Evolutionary conservation across 2,888 invertebrate species (phyloP).

Genomic region (Scaptomyza parva): DNA sequence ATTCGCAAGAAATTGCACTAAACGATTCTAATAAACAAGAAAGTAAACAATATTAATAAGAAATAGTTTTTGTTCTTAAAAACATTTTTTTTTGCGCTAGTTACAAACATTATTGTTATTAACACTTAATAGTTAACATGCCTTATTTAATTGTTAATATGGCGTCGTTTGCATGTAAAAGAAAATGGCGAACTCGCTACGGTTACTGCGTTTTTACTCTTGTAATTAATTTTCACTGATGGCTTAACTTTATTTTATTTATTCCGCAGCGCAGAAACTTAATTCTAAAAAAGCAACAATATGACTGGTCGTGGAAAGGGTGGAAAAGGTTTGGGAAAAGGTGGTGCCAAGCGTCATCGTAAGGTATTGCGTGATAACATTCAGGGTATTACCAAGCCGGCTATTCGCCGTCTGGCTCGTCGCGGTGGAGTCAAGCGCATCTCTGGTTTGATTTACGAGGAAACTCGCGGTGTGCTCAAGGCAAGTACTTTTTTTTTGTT

Average conservation of each 20-base stretch:
- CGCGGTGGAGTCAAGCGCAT: slow-evolving; percentile 90
- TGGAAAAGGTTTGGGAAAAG: slow-evolving; percentile 91
- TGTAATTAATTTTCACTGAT: slow-evolving; percentile 1
- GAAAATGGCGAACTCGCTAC: slow-evolving; percentile 43
- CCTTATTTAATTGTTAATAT: slow-evolving; percentile 3
- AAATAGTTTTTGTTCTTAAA: neutral
- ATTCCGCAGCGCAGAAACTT: slow-evolving; percentile 18
- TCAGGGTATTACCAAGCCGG: slow-evolving; percentile 92
- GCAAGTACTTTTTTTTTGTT: slow-evolving; percentile 42
- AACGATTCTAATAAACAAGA: slow-evolving; percentile 25
- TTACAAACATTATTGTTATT: neutral
- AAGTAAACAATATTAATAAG: neutral
- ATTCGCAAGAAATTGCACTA: slow-evolving; percentile 19
- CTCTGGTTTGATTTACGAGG: slow-evolving; percentile 92
- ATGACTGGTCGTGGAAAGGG: slow-evolving; percentile 94
- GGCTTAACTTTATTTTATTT: slow-evolving; percentile 10
- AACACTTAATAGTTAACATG: no score
- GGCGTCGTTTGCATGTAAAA: slow-evolving; percentile 19
- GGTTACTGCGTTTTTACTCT: slow-evolving; percentile 13
- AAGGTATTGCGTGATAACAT: slow-evolving; percentile 92
- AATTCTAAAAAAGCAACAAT: slow-evolving; percentile 57
- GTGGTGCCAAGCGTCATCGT: slow-evolving; percentile 93
- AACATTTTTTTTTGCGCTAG: neutral
- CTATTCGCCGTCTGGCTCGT: slow-evolving; percentile 90
- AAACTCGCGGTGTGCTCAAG: slow-evolving; percentile 91